Evolutionary conservation across 2,888 invertebrate genomes (phyloP).

Genomic region (Germaria angustata): DNA sequence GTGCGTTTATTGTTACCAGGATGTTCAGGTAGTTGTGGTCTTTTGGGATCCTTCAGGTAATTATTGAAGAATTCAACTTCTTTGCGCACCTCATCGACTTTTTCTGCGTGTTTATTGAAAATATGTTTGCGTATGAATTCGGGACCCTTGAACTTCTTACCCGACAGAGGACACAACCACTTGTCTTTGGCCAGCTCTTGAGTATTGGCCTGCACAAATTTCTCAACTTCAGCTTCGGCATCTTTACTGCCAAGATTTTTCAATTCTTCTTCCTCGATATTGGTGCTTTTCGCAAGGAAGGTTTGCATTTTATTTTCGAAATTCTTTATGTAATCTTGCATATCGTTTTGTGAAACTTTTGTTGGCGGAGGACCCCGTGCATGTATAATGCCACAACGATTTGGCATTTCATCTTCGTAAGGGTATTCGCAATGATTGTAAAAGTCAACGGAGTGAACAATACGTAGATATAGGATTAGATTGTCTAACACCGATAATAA

Average conservation of each 20-base stretch:
- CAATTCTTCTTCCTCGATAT: constrained; percentile 89
- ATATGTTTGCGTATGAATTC: constrained; percentile 99
- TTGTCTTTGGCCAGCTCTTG: constrained; percentile 98
- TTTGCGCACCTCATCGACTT: constrained; percentile 97
- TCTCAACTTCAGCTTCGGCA: constrained; percentile 85
- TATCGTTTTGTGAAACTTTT: constrained; percentile 83
- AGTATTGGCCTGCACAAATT: constrained; percentile 96
- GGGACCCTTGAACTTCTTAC: constrained; percentile 99
- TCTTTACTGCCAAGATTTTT: constrained; percentile 91
- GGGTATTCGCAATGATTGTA: constrained; percentile 99
- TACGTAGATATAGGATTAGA: constrained; percentile 94
- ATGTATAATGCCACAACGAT: constrained; percentile 98
- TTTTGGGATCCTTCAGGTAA: constrained; percentile 94
- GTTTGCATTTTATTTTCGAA: constrained; percentile 96
- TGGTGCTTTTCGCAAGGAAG: constrained; percentile 89
- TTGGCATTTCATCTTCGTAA: constrained; percentile 99
- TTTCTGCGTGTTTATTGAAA: constrained; percentile 97
- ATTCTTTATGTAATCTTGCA: constrained; percentile 86
- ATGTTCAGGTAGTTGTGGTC: constrained; percentile 95
- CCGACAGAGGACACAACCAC: constrained; percentile 98
- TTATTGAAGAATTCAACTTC: constrained; percentile 99
- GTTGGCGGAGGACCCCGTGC: constrained; percentile 93
- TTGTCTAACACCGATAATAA: constrained; percentile 87
- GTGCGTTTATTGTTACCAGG: constrained; percentile 80
- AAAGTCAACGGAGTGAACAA: constrained; percentile 99